Evolutionary conservation across 2,113 vertebrate species (phyloP), one percentile per base, ranked within the genome.

Genomic region (Elephas maximus): DNA sequence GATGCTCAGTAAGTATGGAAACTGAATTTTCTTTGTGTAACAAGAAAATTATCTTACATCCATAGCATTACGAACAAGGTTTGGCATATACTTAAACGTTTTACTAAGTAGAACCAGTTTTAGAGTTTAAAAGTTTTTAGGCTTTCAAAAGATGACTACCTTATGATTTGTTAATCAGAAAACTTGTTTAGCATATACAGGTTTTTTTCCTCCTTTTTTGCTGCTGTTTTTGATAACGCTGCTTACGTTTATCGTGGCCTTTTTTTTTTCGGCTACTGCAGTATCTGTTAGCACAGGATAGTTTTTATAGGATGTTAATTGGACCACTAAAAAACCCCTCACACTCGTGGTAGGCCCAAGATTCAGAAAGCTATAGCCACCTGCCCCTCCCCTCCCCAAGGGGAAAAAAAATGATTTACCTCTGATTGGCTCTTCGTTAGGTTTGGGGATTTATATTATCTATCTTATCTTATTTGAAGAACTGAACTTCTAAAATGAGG

Each of bases 141-240:
- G 21, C 3, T 71, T 93, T 82, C 44, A 88, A 90, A 63, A 95
- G 41, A 79, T 88, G 41, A 93, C 20, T 95, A 0, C 80, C 60
- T 93, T 53, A 88, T 91, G 53, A 91, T 76, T 85, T 94, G 7
- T 88, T 97, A 93, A 91, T 96, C 65, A 84, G 51, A 89, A 44
- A 92, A 18, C 73, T 90, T 93, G 10, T 93, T 93, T 51, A 81
- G 69, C 30, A 69, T 11, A 24, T 62, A 48, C 24, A 74, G 51
- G 24, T 51, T 76, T 69, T 37, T 2, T 24, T 30, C 82, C 78
- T 71, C 48, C 30, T 37, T 60, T 97, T 96, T 78, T 86, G 23
- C 24, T 88, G 2, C 33, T 91, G 15, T 41, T 96, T 94, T 95
- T 95, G 44, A 74, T 62, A 57, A 62, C 48, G 9, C 44, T 80